These are phyloP conservation scores for Sinodicranocentrus sp. DNA, from an alignment of 2,888 invertebrate genomes.

Conservation along the genomic window DNA sequence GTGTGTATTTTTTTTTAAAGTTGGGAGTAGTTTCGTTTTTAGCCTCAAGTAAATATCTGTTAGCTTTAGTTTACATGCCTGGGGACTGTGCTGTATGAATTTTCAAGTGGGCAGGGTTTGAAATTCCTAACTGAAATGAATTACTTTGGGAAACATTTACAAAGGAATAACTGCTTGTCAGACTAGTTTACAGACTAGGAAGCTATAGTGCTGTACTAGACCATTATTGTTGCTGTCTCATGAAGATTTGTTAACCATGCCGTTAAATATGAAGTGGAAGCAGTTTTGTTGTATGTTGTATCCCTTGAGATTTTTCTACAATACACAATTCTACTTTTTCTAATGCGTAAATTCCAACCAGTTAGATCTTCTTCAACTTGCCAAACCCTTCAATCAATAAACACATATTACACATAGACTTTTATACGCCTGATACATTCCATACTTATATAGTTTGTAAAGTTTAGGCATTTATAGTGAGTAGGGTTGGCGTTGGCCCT, in stretches of 20 bases:
- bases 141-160: not conserved
- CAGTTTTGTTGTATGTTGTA: too few species aligned
- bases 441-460: too few species aligned
- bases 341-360: too few species aligned
- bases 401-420: not conserved
- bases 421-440: not conserved
- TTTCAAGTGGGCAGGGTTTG: slow-evolving; percentile 17
- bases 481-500: too few species aligned
- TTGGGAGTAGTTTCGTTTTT: not conserved
- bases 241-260: too few species aligned
- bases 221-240: not conserved
- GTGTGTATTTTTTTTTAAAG: not conserved
- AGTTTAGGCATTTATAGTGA: too few species aligned
- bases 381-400: slow-evolving; percentile 12
- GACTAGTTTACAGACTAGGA: not conserved
- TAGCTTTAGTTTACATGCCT: too few species aligned
- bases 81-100: not conserved
- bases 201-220: slow-evolving; percentile 1
- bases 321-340: too few species aligned
- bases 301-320: too few species aligned
- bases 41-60: too few species aligned
- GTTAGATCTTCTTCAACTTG: not conserved
- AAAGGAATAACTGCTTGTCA: not conserved
- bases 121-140: slow-evolving; percentile 29
- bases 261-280: too few species aligned